Evolutionary conservation across 2,888 invertebrate species (phyloP), one percentile per base, ranked within the genome.

Genomic region (Eupithecia vulgata): DNA sequence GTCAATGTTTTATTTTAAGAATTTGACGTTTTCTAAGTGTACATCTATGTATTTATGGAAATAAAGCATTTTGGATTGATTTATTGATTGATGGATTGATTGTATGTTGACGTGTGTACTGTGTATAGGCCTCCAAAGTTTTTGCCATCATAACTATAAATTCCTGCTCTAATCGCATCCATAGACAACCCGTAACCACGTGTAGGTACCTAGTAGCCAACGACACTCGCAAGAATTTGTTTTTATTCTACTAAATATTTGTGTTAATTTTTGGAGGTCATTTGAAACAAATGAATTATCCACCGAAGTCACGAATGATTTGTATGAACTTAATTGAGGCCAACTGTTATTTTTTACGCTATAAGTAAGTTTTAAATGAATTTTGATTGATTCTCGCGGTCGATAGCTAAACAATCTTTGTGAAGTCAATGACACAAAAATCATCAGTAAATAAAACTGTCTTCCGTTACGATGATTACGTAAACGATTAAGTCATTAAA

Each of bases 381-480:
- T 70, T 70, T 70, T 68, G 66, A 74, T 70, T 71, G 71, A 69
- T 70, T 48, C 34, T 61, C n/a, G 34, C 17, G 62, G 34, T n/a
- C 35, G n/a, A 64, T 62, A 62, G 34, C n/a, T 64, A n/a, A 62
- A 35, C n/a, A 35, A 64, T 34, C 61, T 61, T 34, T 21, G 17
- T 40, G 8, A 17, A 42, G 61, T 67, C 65, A 57, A 59, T 67
- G 59, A 71, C 42, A 70, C n/a, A 40, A 37, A 15, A 57, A 30
- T 40, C n/a, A 57, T 7, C 30, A 59, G 13, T 21, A 15, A 52
- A 21, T 21, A 15, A 52, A 21, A 52, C 10, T 21, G 52, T 21
- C 48, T 52, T 52, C 21, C n/a, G 21, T 25, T 25, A 13, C 57
- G 57, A 57, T 25, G 57, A 57, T 57, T 57, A 57, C 57, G 12